Conservation (phyloP, 2,113 vertebrate species). For the Pantherophis guttatus region DNA sequence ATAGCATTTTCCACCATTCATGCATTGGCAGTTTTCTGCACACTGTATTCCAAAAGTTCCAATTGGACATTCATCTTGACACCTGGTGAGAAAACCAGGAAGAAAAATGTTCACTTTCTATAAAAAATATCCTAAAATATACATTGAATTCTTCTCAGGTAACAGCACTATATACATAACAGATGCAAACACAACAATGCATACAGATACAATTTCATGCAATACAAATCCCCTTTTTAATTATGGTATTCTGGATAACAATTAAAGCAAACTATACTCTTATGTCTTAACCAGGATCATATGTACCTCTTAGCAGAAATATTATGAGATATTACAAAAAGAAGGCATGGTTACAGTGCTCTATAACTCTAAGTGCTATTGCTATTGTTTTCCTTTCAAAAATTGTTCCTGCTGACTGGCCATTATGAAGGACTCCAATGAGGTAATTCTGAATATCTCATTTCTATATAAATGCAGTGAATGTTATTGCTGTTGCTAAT, state of each 20-base stretch:
- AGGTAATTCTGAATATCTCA: neutral
- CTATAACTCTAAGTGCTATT: neutral
- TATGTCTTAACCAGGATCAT: neutral
- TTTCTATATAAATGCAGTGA: neutral
- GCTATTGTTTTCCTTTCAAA: neutral
- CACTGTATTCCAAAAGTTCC: conserved; percentile 82
- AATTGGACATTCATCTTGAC: conserved; percentile 90
- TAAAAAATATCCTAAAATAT: neutral
- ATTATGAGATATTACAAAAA: neutral
- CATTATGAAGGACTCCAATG: neutral
- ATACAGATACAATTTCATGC: neutral
- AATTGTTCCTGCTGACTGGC: neutral
- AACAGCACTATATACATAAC: neutral
- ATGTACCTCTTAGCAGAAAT: neutral
- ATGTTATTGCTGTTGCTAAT: neutral
- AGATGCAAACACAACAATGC: neutral
- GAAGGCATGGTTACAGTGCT: neutral
- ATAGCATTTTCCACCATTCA: conserved; percentile 86
- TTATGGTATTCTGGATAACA: neutral
- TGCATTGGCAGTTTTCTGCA: conserved; percentile 80
- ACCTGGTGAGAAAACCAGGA: conserved; percentile 67
- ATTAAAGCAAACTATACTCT: neutral
- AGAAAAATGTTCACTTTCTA: neutral
- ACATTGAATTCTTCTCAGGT: neutral
- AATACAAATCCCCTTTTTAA: neutral